Evolutionary conservation across 2,888 invertebrate genomes (phyloP).

Genomic region (Dioctria linearis): DNA sequence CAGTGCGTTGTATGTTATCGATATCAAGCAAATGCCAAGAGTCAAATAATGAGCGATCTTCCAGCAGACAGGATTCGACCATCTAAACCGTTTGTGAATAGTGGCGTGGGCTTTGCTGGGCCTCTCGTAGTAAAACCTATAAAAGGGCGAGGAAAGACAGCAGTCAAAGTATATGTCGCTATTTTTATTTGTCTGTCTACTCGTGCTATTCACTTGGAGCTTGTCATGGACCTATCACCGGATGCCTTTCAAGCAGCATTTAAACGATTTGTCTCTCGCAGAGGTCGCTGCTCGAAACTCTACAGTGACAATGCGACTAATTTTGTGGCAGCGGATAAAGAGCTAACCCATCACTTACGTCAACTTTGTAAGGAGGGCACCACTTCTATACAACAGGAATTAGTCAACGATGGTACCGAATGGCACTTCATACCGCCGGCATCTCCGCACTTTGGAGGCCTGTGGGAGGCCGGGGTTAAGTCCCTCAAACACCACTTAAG

Average conservation of each 20-base stretch:
- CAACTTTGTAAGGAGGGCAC: neutral
- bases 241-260: neutral
- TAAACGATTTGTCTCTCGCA: neutral
- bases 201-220: neutral
- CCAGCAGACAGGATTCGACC: neutral
- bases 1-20: conserved; percentile 55
- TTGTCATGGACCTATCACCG: neutral
- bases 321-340: neutral
- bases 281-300: neutral
- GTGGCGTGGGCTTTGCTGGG: neutral
- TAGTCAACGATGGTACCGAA: neutral
- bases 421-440: conserved; percentile 64
- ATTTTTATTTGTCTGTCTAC: neutral
- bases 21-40: neutral
- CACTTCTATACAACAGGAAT: neutral
- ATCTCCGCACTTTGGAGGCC: conserved; percentile 63
- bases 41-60: too few species aligned
- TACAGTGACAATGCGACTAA: conserved; percentile 13
- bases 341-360: neutral
- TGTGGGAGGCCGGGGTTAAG: conserved; percentile 28
- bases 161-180: conserved; percentile 3
- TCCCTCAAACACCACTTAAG: conserved; percentile 38
- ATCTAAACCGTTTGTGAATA: neutral
- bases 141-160: neutral
- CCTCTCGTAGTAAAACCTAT: neutral